Evolutionary conservation across 2,797 vertebrate genomes (phyloP).

Genomic region (Emys orbicularis): DNA sequence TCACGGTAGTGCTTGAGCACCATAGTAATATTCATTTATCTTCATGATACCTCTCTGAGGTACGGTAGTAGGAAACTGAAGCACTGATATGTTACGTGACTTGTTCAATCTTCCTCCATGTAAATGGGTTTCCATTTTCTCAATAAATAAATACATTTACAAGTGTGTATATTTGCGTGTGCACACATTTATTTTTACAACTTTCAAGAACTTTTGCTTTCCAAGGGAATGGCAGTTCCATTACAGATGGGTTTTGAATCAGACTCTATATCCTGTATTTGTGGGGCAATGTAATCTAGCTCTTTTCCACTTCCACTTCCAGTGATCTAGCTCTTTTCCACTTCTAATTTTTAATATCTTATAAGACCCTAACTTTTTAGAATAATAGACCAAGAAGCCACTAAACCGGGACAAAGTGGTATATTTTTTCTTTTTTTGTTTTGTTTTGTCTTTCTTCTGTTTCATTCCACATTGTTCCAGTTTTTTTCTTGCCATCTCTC

Average conservation of each 20-base stretch:
- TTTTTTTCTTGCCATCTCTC: background rate
- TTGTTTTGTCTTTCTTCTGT: background rate
- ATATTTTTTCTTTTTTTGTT: background rate
- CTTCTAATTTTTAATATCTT: background rate
- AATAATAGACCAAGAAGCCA: background rate
- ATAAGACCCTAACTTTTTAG: background rate
- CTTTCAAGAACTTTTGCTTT: background rate
- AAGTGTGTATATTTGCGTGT: too few species aligned
- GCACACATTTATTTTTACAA: background rate
- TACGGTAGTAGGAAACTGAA: background rate
- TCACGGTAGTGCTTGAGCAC: background rate
- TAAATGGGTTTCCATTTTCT: background rate
- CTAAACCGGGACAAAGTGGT: background rate
- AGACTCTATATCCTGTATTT: fast-evolving
- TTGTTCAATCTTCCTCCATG: background rate
- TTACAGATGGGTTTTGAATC: background rate
- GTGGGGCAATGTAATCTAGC: background rate
- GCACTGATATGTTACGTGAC: background rate
- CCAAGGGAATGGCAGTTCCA: background rate
- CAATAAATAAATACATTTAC: background rate
- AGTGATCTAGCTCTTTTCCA: background rate
- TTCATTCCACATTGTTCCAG: background rate
- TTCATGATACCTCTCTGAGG: background rate
- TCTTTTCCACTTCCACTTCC: background rate
- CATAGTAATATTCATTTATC: background rate